Evolutionary conservation across 1,140 invertebrate species (phyloP).

Genomic region (Bilobella aurantiaca): DNA sequence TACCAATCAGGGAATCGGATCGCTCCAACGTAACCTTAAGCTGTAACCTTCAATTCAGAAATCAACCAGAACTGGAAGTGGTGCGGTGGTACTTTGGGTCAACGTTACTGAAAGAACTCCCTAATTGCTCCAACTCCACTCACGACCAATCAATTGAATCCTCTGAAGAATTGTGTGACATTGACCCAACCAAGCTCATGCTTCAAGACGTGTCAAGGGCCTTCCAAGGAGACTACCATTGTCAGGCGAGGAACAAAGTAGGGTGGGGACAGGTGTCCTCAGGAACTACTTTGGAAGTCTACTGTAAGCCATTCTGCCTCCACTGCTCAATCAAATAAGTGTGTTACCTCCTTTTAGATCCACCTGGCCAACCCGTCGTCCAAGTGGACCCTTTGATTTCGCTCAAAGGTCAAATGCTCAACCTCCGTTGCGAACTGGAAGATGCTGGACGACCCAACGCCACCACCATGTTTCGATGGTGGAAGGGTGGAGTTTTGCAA

Average conservation of each 20-base stretch:
- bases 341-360: constrained; percentile 45
- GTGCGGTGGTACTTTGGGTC: constrained; percentile 70
- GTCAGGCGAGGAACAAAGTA: constrained; percentile 70
- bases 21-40: constrained; percentile 66
- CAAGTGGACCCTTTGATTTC: constrained; percentile 60
- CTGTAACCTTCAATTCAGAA: constrained; percentile 60
- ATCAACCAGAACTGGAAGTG: constrained; percentile 41
- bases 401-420: constrained; percentile 65
- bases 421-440: constrained; percentile 66
- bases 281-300: constrained; percentile 40
- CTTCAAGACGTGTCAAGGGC: constrained; percentile 66
- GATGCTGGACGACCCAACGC: constrained; percentile 66
- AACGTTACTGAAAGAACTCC: constrained; percentile 68
- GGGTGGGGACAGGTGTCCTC: constrained; percentile 37
- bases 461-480: constrained; percentile 63
- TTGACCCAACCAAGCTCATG: constrained; percentile 70
- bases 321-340: not conserved
- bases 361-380: constrained; percentile 60
- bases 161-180: constrained; percentile 43
- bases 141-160: not conserved
- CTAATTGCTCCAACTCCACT: constrained; percentile 53
- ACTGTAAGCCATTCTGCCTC: constrained; percentile 51
- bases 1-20: constrained; percentile 64
- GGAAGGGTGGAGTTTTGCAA: constrained; percentile 58
- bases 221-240: constrained; percentile 86